Evolutionary conservation across 2,797 vertebrate genomes (phyloP).

Genomic region (Falco biarmicus): DNA sequence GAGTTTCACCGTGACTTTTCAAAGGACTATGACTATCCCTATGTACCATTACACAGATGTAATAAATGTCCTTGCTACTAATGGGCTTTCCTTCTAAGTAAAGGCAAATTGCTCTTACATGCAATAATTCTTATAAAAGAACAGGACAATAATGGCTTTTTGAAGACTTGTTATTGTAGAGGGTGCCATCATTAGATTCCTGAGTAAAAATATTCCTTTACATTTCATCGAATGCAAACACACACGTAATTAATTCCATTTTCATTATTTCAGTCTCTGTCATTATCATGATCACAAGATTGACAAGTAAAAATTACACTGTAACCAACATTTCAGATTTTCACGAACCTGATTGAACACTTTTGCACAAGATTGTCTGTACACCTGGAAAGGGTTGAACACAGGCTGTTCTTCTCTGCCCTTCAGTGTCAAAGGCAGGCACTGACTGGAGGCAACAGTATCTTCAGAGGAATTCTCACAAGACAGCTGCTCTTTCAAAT

Average conservation of each 20-base stretch:
- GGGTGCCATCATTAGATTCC: not conserved
- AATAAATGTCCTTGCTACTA: not conserved
- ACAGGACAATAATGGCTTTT: not conserved
- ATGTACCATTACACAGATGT: not conserved
- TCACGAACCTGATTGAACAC: slow-evolving; percentile 88
- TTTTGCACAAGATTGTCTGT: slow-evolving; percentile 80
- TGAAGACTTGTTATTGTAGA: not conserved
- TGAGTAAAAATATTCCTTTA: not conserved
- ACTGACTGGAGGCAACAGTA: slow-evolving; percentile 24
- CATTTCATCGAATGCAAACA: not conserved
- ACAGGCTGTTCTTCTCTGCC: slow-evolving; percentile 34
- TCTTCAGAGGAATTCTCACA: slow-evolving; percentile 61
- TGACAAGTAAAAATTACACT: not conserved
- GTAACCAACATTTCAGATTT: not conserved
- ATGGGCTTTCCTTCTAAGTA: not conserved
- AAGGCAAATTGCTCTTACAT: not conserved
- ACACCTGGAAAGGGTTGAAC: slow-evolving; percentile 88
- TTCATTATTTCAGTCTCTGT: not conserved
- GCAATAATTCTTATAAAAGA: not conserved
- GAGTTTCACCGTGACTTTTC: not conserved
- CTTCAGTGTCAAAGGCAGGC: slow-evolving; percentile 72
- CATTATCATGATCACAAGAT: not conserved
- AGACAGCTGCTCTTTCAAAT: slow-evolving; percentile 84
- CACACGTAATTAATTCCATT: not conserved
- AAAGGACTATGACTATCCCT: not conserved